A percentile compares a stretch with the other conserved stretches of the same genome.
These are phyloP conservation scores for Stegodyphus dumicola DNA, from an alignment of 1,140 invertebrate genomes.

Conservation along the genomic window DNA sequence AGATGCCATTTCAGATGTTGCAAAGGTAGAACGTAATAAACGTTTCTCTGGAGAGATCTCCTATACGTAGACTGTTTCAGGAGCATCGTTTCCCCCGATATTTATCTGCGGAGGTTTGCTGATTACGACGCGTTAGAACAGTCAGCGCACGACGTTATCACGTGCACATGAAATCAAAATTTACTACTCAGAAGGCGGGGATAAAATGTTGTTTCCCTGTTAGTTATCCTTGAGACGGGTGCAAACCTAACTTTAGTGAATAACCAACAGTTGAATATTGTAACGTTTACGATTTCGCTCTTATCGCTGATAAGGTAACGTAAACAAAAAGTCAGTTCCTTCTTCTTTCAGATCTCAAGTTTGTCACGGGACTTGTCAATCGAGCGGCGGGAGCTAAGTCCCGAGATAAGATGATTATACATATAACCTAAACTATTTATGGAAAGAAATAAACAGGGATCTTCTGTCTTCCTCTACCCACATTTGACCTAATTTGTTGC, in stretches of 20 bases:
- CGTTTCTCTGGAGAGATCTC: not conserved
- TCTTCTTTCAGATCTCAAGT: slow-evolving; percentile 19
- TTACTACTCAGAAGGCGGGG: not conserved
- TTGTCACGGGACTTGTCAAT: slow-evolving; percentile 33
- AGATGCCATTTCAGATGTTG: slow-evolving; percentile 19
- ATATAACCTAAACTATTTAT: slow-evolving; percentile 29
- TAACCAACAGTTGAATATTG: not conserved
- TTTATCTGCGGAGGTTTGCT: slow-evolving; percentile 13
- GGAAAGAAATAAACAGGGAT: slow-evolving; percentile 17
- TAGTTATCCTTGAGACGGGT: not conserved
- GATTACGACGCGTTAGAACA: slow-evolving; percentile 8
- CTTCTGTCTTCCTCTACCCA: not conserved
- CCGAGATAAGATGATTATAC: slow-evolving; percentile 9
- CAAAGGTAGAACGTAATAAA: not conserved
- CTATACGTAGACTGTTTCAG: not conserved
- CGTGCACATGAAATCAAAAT: slow-evolving; percentile 17
- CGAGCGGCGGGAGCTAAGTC: slow-evolving; percentile 19
- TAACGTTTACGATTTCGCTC: slow-evolving; percentile 6
- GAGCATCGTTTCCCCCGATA: not conserved
- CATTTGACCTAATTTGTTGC: slow-evolving; percentile 37
- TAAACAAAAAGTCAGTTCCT: slow-evolving; percentile 23
- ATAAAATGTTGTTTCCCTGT: slow-evolving; percentile 5
- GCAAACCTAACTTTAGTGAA: not conserved
- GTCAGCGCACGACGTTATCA: slow-evolving; percentile 11
- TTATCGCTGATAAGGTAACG: slow-evolving; percentile 31